Conservation (phyloP, 2,113 vertebrate species). For the Oreochromis spilurus region DNA sequence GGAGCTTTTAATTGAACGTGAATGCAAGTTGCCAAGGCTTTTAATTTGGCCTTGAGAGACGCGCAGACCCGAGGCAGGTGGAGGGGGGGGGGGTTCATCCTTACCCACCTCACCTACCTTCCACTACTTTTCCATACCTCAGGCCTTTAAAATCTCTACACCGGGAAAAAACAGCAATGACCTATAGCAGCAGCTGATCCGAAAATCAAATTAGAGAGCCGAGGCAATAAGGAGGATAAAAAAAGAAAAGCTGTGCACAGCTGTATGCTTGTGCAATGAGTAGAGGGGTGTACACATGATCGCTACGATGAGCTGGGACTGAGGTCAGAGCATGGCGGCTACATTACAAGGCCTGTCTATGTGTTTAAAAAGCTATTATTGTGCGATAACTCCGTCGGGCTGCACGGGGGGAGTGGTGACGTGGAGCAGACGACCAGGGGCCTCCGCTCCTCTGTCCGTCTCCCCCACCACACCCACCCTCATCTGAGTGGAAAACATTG, state of each 20-base stretch:
- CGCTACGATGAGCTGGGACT: not conserved
- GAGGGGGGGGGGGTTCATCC: not conserved
- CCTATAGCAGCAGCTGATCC: conserved; percentile 22
- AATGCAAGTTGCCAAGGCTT: conserved; percentile 72
- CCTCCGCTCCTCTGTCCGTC: not conserved
- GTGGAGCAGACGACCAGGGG: conserved; percentile 1
- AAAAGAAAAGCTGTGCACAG: not conserved
- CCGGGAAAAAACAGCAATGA: conserved; percentile 51
- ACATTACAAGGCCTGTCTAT: conserved; percentile 38
- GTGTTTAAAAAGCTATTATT: conserved; percentile 54
- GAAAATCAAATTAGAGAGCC: conserved; percentile 37
- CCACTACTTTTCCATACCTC: conserved; percentile 10
- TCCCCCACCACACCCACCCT: not conserved
- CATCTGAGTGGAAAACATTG: conserved; percentile 51
- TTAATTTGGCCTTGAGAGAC: conserved; percentile 69
- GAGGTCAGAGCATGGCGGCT: not conserved
- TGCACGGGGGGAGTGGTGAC: not conserved
- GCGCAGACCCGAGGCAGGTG: conserved; percentile 2
- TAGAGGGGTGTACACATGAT: conserved; percentile 1
- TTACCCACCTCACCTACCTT: not conserved
- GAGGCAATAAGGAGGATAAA: not conserved
- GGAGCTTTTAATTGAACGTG: conserved; percentile 76
- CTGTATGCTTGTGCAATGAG: conserved; percentile 37
- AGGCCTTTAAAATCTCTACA: conserved; percentile 47
- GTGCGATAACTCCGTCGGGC: conserved; percentile 40